Evolutionary conservation across 2,113 vertebrate genomes (phyloP).

Genomic region (Pelodiscus sinensis): DNA sequence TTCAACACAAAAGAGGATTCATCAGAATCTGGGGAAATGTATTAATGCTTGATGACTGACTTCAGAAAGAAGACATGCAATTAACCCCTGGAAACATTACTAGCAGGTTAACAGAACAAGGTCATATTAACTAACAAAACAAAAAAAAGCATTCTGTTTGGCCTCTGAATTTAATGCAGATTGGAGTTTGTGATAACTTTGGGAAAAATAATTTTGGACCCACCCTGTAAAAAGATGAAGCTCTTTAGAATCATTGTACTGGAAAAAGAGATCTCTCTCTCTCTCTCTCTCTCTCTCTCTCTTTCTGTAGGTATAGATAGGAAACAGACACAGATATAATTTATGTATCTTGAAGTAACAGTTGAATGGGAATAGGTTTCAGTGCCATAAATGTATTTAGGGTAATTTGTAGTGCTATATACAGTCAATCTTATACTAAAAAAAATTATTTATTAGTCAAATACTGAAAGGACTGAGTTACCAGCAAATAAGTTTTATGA

Average conservation of each 20-base stretch:
- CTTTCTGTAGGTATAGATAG: no score
- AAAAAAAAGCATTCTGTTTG: conserved; percentile 5
- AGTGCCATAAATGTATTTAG: not conserved
- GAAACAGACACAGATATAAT: not conserved
- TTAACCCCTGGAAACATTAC: not conserved
- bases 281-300: no score
- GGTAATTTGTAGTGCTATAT: not conserved
- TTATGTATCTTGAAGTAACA: not conserved
- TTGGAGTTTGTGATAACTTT: not conserved
- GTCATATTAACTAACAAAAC: not conserved
- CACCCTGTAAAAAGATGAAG: not conserved
- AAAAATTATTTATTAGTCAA: conserved; percentile 37
- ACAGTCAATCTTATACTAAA: not conserved
- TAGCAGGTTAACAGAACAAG: not conserved
- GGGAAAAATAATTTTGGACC: conserved; percentile 3
- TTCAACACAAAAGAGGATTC: not conserved
- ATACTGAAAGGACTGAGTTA: conserved; percentile 35
- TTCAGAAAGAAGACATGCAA: conserved; percentile 8
- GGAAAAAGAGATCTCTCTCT: not conserved
- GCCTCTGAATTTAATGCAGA: not conserved
- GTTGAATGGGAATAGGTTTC: not conserved
- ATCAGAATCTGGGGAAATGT: conserved; percentile 12
- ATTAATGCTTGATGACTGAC: conserved; percentile 9
- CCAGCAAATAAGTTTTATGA: conserved; percentile 40
- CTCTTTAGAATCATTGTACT: not conserved